phyloP scores from a whole-genome alignment of 2,113 vertebrate species.

The Dasyprocta punctata region DNA sequence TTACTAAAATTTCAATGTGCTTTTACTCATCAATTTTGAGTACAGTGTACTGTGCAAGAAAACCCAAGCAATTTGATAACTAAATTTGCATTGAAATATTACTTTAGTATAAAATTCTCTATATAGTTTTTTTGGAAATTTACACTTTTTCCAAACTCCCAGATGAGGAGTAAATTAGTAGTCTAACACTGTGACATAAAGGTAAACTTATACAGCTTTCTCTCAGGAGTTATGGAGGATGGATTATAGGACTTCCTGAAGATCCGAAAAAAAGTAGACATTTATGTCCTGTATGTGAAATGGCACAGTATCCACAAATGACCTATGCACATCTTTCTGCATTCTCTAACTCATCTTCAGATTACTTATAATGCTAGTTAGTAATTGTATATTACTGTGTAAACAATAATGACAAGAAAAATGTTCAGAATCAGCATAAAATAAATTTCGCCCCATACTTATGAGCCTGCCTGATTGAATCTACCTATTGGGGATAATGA shows the following conservation, averaged over 20 bases:
- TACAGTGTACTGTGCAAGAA: constrained; percentile 48
- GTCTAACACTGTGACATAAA: not conserved
- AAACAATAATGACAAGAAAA: not conserved
- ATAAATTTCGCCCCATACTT: not conserved
- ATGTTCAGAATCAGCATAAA: not conserved
- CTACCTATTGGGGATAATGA: no score
- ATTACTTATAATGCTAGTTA: not conserved
- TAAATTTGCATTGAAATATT: constrained; percentile 45
- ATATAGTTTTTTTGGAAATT: not conserved
- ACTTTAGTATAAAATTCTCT: not conserved
- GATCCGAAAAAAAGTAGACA: not conserved
- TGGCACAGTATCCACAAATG: no score
- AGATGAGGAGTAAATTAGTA: not conserved
- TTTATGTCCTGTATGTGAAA: not conserved
- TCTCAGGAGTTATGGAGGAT: not conserved
- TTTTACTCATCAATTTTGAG: constrained; percentile 40
- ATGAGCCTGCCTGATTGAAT: not conserved
- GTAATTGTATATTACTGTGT: not conserved
- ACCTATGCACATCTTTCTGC: not conserved
- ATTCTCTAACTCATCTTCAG: not conserved
- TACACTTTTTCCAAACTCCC: not conserved
- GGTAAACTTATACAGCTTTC: not conserved
- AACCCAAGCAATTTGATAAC: not conserved
- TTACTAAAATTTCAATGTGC: constrained; percentile 51
- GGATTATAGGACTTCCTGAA: not conserved